Evolutionary conservation across 2,888 invertebrate genomes (phyloP).

Genomic region (Tineola bisselliella): DNA sequence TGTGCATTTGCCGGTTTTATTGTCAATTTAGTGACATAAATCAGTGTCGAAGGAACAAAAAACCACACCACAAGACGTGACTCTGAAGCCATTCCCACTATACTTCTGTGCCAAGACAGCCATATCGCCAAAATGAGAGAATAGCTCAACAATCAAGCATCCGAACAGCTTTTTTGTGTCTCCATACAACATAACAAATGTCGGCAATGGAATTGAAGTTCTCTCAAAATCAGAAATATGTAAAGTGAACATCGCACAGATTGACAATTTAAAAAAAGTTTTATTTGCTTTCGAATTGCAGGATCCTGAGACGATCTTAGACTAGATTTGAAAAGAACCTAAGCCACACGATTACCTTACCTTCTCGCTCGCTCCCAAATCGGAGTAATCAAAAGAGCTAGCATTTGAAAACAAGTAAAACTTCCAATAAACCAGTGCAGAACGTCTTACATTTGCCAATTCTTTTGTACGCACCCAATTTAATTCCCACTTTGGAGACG

Average conservation of each 20-base stretch:
- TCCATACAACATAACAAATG: too few relatives aligned
- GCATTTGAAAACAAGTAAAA: neutral
- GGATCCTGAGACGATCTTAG: too few relatives aligned
- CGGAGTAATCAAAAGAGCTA: neutral
- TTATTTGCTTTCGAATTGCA: too few relatives aligned
- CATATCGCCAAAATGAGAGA: slow-evolving; percentile 10
- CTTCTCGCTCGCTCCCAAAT: neutral
- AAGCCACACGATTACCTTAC: neutral
- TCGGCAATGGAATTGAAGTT: neutral
- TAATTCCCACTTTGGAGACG: slow-evolving; percentile 64
- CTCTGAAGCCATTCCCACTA: slow-evolving; percentile 44
- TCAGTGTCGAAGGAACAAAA: neutral
- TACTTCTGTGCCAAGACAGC: slow-evolving; percentile 41
- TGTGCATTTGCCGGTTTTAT: neutral
- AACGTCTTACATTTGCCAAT: slow-evolving; percentile 29
- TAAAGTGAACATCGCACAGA: neutral
- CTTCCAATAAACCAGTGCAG: neutral
- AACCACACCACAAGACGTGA: slow-evolving; percentile 40
- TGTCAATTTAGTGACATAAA: neutral
- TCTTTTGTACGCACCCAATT: slow-evolving; percentile 61
- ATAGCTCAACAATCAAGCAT: neutral
- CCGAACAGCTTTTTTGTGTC: too few relatives aligned
- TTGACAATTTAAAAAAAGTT: neutral
- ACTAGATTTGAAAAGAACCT: too few relatives aligned
- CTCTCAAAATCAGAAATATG: neutral